Evolutionary conservation across 2,888 invertebrate genomes (phyloP), one percentile per base, ranked within the genome.

Genomic region (Aricia artaxerxes): DNA sequence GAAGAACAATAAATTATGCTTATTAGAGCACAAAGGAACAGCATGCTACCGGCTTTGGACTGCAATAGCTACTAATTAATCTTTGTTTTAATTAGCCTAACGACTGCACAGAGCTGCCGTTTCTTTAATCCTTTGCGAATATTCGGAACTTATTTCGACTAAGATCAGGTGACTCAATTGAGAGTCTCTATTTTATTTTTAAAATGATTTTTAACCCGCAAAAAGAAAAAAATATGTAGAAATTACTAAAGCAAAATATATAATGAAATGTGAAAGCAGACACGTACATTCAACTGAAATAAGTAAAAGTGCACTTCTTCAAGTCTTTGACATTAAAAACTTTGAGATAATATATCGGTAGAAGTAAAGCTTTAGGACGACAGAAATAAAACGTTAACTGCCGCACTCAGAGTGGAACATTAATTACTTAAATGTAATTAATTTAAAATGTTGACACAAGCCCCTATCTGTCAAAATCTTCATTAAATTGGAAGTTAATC

Each of bases 31-130:
- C 85, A 87, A 80, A 81, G 81, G 61, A 78, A 79, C 80, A 81
- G 79, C 82, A 79, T 69, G 80, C 80, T 84, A 86, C 84, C 83
- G 83, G 85, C 85, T 88, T 86, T 86, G 86, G 86, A 86, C 88
- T 88, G 88, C 88, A 91, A 89, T 90, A 79, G 75, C 79, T 79
- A 90, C 89, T 91, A 91, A 92, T 92, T 92, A 92, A 92, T 92
- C 90, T 90, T 85, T 83, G 82, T 87, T 89, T 91, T 92, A 92
- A 92, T 92, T 92, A 91, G 89, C 86, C 87, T 86, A 86, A 88
- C 87, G 85, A 86, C 87, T 86, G 80, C 35, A 64, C 78, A 81
- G 80, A 79, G 75, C 38, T 73, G 53, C 11, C 72, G 31, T 53
- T 72, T 61, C 75, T 79, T 79, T 79, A 76, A 76, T 76, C 76